Conservation (phyloP, 2,113 vertebrate genomes). For the Cettia cetti region DNA sequence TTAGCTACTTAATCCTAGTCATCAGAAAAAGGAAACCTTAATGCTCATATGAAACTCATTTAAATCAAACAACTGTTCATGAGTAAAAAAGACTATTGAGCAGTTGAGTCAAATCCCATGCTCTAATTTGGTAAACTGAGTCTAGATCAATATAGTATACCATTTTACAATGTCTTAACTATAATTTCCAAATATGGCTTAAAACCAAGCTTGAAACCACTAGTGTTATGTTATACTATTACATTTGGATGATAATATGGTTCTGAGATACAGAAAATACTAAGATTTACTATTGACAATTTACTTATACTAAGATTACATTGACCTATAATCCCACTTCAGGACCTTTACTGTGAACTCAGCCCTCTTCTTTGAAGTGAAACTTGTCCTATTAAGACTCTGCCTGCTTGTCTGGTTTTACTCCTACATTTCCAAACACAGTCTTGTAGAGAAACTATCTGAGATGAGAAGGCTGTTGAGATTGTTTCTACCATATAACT, state of each 20-base stretch:
- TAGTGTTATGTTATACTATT: background rate
- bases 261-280: background rate
- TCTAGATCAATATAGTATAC: background rate
- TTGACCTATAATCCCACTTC: background rate
- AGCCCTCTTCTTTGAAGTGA: background rate
- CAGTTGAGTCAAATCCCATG: background rate
- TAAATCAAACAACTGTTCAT: background rate
- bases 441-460: background rate
- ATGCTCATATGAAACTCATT: background rate
- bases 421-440: background rate
- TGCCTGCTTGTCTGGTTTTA: background rate
- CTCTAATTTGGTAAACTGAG: background rate
- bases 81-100: background rate
- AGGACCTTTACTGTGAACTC: background rate
- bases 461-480: background rate
- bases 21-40: background rate
- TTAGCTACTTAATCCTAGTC: background rate
- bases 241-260: background rate
- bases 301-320: too few relatives aligned
- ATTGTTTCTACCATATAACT: background rate
- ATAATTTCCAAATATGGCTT: background rate
- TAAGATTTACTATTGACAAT: background rate
- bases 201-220: background rate
- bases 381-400: background rate
- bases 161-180: background rate